These are phyloP conservation scores for Clytia hemisphaerica DNA, from an alignment of 30 jellyfish, hydroid and myxozoan genomes.

Conservation along the genomic window DNA sequence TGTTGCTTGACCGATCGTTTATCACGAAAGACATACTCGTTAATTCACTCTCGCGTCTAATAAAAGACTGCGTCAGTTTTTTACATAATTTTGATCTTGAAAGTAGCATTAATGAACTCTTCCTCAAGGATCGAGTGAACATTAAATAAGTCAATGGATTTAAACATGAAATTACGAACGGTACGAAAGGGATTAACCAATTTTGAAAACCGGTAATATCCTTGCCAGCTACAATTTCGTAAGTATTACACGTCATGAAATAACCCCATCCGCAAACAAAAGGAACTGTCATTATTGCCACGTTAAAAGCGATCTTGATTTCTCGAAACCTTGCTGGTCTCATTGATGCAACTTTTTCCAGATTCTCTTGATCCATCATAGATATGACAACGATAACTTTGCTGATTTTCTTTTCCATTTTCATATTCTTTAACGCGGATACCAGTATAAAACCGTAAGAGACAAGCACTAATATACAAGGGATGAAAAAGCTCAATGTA, in stretches of 20 bases:
- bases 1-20: not conserved
- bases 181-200: not conserved
- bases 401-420: not conserved
- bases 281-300: constrained; percentile 15
- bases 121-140: constrained; percentile 7
- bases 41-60: too few species aligned
- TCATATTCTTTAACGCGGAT: not conserved
- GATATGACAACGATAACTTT: not conserved
- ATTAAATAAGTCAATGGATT: constrained; percentile 15
- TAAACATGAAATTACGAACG: constrained; percentile 6
- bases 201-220: not conserved
- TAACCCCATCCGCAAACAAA: constrained; percentile 18
- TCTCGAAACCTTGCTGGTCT: constrained; percentile 22
- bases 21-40: not conserved
- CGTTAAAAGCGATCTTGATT: constrained; percentile 2
- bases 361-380: not conserved
- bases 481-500: not conserved
- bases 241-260: not conserved
- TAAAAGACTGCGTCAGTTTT: too few species aligned
- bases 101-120: too few species aligned
- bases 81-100: too few species aligned
- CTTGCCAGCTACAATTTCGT: constrained; percentile 3
- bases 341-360: not conserved
- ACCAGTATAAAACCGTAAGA: not conserved
- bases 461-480: not conserved